Conservation (phyloP, 2,888 invertebrate genomes). For the Lingula anatina region DNA sequence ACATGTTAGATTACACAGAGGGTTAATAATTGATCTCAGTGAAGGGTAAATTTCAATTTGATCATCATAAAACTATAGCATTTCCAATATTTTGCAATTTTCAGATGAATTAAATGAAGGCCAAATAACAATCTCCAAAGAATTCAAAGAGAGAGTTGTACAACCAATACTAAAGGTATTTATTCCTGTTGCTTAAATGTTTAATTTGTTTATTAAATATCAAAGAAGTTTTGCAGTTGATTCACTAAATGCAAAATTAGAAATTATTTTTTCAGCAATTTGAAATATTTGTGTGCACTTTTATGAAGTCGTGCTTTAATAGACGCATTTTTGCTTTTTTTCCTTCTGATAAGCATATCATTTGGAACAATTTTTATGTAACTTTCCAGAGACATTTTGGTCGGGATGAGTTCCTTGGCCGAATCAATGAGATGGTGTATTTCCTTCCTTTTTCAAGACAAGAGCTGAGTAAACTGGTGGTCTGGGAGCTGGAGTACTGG, state of each 20-base stretch:
- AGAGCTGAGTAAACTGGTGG: constrained; percentile 74
- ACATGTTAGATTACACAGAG: too few species aligned
- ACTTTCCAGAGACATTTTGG: constrained; percentile 66
- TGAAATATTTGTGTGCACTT: not conserved
- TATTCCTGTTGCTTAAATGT: not conserved
- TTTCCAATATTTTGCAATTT: too few species aligned
- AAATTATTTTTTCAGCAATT: not conserved
- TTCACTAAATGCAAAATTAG: not conserved
- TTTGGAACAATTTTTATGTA: not conserved
- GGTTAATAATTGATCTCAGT: too few species aligned
- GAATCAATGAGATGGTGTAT: constrained; percentile 91
- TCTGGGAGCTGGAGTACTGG: constrained; percentile 75
- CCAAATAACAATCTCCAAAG: constrained; percentile 46
- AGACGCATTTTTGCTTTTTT: not conserved
- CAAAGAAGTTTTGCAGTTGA: not conserved
- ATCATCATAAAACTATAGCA: too few species aligned
- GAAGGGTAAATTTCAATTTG: too few species aligned
- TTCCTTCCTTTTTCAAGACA: constrained; percentile 82
- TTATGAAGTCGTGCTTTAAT: not conserved
- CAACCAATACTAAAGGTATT: constrained; percentile 77
- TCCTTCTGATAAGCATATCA: too few species aligned
- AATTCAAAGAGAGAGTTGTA: constrained; percentile 78
- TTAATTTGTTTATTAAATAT: not conserved
- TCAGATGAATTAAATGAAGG: too few species aligned
- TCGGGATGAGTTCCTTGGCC: constrained; percentile 84